Percentiles rank a stretch among this genome's conserved stretches.
These are phyloP conservation scores for Poeciliopsis gracilis DNA, from an alignment of 2,797 vertebrate genomes.

Conservation along the genomic window DNA sequence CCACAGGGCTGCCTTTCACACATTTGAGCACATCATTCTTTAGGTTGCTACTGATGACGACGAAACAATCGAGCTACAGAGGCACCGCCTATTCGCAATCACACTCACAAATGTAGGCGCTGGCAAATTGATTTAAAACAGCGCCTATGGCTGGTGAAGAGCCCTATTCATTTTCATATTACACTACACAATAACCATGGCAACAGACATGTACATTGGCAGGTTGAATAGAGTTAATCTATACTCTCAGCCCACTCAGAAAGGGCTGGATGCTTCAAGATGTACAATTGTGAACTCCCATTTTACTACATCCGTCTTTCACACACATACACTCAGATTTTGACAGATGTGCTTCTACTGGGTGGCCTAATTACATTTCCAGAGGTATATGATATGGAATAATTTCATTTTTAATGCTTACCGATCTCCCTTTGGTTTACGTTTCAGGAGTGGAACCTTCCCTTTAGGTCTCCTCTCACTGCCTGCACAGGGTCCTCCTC, in stretches of 20 bases:
- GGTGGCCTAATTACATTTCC: neutral
- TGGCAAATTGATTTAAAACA: slow-evolving; percentile 73
- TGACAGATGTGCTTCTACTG: neutral
- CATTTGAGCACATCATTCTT: slow-evolving; percentile 51
- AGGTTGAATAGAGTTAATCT: slow-evolving; percentile 74
- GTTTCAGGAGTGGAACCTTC: slow-evolving; percentile 90
- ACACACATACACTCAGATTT: neutral
- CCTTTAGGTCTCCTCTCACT: slow-evolving; percentile 94
- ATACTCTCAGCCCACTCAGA: slow-evolving; percentile 70
- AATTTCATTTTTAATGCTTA: slow-evolving; percentile 62
- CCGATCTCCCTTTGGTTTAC: slow-evolving; percentile 96
- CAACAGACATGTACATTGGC: slow-evolving; percentile 74
- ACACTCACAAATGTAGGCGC: slow-evolving; percentile 64
- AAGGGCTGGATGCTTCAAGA: slow-evolving; percentile 45
- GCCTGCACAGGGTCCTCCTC: slow-evolving; percentile 91
- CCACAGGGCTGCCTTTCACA: slow-evolving; percentile 49
- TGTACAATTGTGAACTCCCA: slow-evolving; percentile 37
- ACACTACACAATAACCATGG: slow-evolving; percentile 78
- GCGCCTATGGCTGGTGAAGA: slow-evolving; percentile 66
- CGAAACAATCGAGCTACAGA: slow-evolving; percentile 55
- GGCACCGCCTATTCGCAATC: slow-evolving; percentile 29
- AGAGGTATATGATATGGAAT: neutral
- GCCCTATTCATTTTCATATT: slow-evolving; percentile 72
- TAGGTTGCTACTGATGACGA: slow-evolving; percentile 55
- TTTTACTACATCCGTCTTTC: slow-evolving; percentile 12